phyloP scores from a whole-genome alignment of 1,140 invertebrate species.

The Sycophila sp. region DNA sequence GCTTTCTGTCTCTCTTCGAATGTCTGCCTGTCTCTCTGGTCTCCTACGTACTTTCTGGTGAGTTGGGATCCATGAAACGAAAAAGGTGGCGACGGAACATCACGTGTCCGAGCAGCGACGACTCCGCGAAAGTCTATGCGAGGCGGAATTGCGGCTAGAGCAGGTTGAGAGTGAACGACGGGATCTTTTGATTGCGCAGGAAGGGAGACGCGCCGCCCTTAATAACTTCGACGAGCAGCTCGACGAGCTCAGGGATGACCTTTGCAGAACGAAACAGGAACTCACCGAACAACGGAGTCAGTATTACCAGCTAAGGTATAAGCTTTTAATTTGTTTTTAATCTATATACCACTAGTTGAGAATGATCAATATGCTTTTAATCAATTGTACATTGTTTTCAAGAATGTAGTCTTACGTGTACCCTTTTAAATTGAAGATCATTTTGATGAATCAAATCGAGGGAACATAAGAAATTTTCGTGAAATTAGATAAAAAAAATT shows the following conservation, averaged over 20 bases:
- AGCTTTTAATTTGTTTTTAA: constrained; percentile 3
- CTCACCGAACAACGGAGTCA: constrained; percentile 58
- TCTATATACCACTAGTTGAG: no score
- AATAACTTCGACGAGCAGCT: constrained; percentile 58
- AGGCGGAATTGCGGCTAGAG: constrained; percentile 56
- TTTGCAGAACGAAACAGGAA: constrained; percentile 57
- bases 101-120: constrained; percentile 63
- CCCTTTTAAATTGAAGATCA: no score
- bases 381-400: background rate
- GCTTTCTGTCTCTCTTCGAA: background rate
- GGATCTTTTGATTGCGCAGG: constrained; percentile 60
- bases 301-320: constrained; percentile 59
- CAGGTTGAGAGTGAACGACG: constrained; percentile 58
- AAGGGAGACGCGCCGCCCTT: constrained; percentile 53
- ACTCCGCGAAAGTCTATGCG: constrained; percentile 52
- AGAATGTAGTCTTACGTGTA: no score
- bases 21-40: background rate
- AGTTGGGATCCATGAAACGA: no score
- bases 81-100: constrained; percentile 65
- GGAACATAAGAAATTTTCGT: no score
- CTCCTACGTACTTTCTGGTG: background rate
- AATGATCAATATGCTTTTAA: background rate
- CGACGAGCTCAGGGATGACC: constrained; percentile 53
- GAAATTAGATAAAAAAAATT: no score
- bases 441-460: no score